Percentiles rank a stretch among this genome's conserved stretches.
Evolutionary conservation across 2,888 invertebrate genomes (phyloP).

Genomic region (Eupithecia exiguata): DNA sequence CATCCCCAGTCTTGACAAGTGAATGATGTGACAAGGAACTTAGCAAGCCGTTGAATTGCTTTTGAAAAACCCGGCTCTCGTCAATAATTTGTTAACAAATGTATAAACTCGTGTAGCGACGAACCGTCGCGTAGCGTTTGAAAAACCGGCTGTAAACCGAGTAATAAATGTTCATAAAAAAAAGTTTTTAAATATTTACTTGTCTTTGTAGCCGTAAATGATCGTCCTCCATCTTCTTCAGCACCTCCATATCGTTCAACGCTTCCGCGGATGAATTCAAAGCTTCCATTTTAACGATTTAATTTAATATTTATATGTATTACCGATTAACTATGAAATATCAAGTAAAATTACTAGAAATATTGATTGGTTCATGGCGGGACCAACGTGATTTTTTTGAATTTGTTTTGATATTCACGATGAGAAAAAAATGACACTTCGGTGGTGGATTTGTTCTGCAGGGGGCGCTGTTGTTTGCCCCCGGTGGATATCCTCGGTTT

Average conservation of each 20-base stretch:
- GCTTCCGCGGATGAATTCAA: constrained; percentile 34
- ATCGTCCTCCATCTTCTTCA: constrained; percentile 75
- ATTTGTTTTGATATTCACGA: neutral
- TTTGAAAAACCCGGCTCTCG: too few species aligned
- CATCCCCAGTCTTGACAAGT: too few species aligned
- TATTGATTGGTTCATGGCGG: neutral
- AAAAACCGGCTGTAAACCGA: too few species aligned
- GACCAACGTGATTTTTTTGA: constrained; percentile 30
- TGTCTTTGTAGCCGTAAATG: constrained; percentile 73
- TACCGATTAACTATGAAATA: constrained; percentile 16
- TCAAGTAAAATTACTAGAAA: constrained; percentile 21
- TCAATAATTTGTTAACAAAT: too few species aligned
- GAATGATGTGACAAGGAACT: too few species aligned
- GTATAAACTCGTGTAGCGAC: too few species aligned
- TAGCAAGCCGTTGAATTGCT: too few species aligned
- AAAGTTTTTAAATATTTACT: constrained; percentile 42
- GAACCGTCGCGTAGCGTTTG: too few species aligned
- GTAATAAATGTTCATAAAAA: too few species aligned
- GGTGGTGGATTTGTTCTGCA: neutral
- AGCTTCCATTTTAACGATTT: constrained; percentile 45
- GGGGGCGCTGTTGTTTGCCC: neutral
- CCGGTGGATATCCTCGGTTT: neutral
- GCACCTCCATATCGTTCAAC: constrained; percentile 59
- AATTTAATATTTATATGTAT: neutral
- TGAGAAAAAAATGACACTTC: neutral